Percentiles rank a stretch among this genome's conserved stretches.
Conservation (phyloP, 53 echinoderm and acorn worm species). For the Holothuria scabra region DNA sequence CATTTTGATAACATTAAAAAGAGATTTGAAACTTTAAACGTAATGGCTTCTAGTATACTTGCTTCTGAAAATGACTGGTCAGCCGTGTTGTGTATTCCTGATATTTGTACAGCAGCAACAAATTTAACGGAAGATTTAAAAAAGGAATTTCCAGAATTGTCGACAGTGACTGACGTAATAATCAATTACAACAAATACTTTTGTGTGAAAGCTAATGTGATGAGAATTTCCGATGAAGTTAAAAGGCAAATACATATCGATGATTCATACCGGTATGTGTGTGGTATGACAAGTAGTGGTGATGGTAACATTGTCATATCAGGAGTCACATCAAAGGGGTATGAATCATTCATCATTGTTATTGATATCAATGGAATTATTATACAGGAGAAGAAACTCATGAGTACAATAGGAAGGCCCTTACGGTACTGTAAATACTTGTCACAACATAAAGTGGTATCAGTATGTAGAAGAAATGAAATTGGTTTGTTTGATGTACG, state of each 20-base stretch:
- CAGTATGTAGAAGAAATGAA: background rate
- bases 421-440: background rate
- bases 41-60: background rate
- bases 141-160: constrained; percentile 4
- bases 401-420: background rate
- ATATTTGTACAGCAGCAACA: background rate
- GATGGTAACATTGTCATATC: constrained; percentile 2
- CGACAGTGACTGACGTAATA: background rate
- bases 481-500: constrained; percentile 1
- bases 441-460: background rate
- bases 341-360: constrained; percentile 4
- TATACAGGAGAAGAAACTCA: background rate
- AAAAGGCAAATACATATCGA: background rate
- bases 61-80: background rate
- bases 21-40: background rate
- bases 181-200: background rate
- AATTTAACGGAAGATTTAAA: background rate
- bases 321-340: background rate
- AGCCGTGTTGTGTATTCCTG: background rate
- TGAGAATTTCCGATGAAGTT: background rate
- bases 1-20: background rate
- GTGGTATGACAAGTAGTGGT: background rate
- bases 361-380: background rate
- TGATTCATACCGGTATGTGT: background rate
- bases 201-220: background rate